Conservation (phyloP, 2,113 vertebrate species). For the Xiphophorus hellerii region DNA sequence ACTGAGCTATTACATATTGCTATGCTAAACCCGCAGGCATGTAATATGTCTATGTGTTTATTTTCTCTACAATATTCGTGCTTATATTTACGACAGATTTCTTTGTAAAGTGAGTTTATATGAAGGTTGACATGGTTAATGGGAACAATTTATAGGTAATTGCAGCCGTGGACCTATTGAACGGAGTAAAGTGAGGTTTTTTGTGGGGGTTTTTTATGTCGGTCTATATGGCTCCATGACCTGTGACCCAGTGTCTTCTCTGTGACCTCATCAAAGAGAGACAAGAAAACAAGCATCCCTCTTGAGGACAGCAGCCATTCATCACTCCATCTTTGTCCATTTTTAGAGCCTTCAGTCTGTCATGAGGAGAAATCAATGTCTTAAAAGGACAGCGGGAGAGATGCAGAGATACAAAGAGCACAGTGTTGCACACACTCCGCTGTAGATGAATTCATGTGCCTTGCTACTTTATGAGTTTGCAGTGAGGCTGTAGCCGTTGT, state of each 20-base stretch:
- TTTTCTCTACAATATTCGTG: background rate
- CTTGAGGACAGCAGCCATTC: constrained; percentile 72
- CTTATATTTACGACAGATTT: constrained; percentile 13
- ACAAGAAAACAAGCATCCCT: constrained; percentile 71
- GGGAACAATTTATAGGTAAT: constrained; percentile 66
- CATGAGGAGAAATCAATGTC: constrained; percentile 75
- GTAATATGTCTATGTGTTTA: background rate
- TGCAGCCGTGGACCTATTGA: constrained; percentile 71
- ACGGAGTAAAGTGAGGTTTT: constrained; percentile 69
- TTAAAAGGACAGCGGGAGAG: constrained; percentile 48
- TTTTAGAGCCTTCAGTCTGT: constrained; percentile 62
- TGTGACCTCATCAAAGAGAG: constrained; percentile 76
- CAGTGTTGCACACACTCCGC: constrained; percentile 37
- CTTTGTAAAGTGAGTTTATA: constrained; percentile 44
- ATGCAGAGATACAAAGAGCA: constrained; percentile 63
- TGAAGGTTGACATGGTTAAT: constrained; percentile 56
- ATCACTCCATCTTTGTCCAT: constrained; percentile 74
- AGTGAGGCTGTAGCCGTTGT: constrained; percentile 57
- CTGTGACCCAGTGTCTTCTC: constrained; percentile 67
- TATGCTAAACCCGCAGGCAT: constrained; percentile 4
- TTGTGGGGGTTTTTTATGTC: constrained; percentile 57
- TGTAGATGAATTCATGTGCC: constrained; percentile 36
- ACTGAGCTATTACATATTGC: constrained; percentile 5
- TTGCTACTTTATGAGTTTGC: constrained; percentile 59
- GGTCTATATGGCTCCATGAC: constrained; percentile 63